Conservation (phyloP, 2,113 vertebrate genomes). For the Sprattus sprattus region DNA sequence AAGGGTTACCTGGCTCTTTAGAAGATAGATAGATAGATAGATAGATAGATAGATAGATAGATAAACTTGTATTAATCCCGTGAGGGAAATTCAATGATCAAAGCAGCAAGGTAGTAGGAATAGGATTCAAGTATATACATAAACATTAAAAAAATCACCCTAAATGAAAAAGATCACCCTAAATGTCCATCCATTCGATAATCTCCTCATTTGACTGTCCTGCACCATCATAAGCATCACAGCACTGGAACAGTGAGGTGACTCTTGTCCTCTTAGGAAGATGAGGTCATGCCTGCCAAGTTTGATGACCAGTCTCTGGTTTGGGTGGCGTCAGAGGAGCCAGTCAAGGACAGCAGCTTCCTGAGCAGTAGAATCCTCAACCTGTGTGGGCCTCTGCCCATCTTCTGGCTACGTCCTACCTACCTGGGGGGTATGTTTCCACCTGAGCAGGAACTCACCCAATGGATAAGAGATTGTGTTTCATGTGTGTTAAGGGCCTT, state of each 20-base stretch:
- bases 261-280: constrained; percentile 71
- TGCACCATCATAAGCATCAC: background rate
- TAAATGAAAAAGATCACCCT: background rate
- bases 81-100: no score
- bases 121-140: no score
- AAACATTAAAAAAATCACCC: no score
- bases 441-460: background rate
- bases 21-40: no score
- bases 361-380: constrained; percentile 85
- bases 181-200: background rate
- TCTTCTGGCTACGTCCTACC: constrained; percentile 88
- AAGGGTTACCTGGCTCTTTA: background rate
- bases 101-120: no score
- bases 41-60: background rate
- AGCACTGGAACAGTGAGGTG: background rate
- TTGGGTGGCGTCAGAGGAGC: constrained; percentile 85
- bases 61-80: no score
- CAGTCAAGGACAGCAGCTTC: constrained; percentile 84
- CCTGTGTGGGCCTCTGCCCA: constrained; percentile 84
- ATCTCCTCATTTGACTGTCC: background rate
- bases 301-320: constrained; percentile 85
- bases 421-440: constrained; percentile 80
- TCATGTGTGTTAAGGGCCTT: background rate
- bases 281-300: constrained; percentile 87
- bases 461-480: no score